Percentiles rank a stretch among this genome's conserved stretches.
These are phyloP conservation scores for Vidua macroura DNA, from an alignment of 2,113 vertebrate genomes.

Conservation along the genomic window DNA sequence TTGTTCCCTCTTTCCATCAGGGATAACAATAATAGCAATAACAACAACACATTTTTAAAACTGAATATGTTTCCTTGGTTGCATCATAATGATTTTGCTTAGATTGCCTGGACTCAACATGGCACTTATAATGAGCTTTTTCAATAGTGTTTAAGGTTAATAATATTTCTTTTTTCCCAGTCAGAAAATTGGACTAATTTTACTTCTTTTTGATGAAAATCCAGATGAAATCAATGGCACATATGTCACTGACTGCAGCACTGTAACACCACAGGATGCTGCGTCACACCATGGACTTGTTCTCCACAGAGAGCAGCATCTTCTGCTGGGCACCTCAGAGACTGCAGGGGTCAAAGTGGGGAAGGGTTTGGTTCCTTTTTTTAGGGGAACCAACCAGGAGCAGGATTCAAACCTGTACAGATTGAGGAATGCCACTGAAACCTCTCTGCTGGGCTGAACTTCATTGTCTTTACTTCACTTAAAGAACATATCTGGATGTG, in stretches of 20 bases:
- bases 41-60: not conserved
- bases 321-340: not conserved
- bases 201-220: not conserved
- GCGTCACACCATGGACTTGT: not conserved
- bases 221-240: not conserved
- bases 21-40: not conserved
- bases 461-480: not conserved
- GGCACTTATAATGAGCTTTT: not conserved
- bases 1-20: not conserved
- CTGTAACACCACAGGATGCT: not conserved
- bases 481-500: not conserved
- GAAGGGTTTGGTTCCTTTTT: not conserved
- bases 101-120: not conserved
- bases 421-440: not conserved
- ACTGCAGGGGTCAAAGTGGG: not conserved
- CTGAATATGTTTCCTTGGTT: not conserved
- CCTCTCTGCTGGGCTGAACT: not conserved
- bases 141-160: not conserved
- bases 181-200: not conserved
- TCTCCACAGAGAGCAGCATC: not conserved
- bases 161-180: accelerated
- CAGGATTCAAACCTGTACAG: not conserved
- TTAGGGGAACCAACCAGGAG: not conserved
- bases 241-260: not conserved
- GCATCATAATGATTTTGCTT: not conserved